Percentiles rank a stretch among this genome's conserved stretches.
phyloP scores from a whole-genome alignment of 30 jellyfish, hydroid and myxozoan species.

The Chironex yamaguchii region DNA sequence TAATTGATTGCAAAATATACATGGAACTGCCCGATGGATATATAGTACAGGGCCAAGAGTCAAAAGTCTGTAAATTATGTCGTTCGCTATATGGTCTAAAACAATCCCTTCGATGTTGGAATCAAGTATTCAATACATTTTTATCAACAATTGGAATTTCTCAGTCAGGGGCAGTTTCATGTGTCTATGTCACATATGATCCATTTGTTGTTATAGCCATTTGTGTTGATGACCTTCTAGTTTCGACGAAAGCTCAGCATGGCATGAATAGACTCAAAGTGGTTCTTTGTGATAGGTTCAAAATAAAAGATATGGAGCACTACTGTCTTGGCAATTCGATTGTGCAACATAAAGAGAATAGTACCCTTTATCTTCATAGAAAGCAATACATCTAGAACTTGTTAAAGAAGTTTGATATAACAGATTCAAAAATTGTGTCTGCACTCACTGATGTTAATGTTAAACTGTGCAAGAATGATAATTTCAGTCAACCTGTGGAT shows the following conservation, averaged over 20 bases:
- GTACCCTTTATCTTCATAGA: background rate
- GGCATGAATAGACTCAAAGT: background rate
- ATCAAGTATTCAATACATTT: background rate
- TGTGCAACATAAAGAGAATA: background rate
- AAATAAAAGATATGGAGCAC: slow-evolving; percentile 41
- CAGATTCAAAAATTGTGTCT: slow-evolving; percentile 2
- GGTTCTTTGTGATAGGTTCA: slow-evolving; percentile 6
- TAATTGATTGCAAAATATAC: slow-evolving; percentile 9
- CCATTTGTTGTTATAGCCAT: slow-evolving; percentile 3
- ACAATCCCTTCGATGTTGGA: slow-evolving; percentile 30
- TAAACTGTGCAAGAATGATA: slow-evolving; percentile 4
- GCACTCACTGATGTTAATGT: slow-evolving; percentile 26
- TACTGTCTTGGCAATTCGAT: slow-evolving; percentile 5
- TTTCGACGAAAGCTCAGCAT: background rate
- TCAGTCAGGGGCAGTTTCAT: slow-evolving; percentile 20
- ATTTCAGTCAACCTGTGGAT: slow-evolving; percentile 1
- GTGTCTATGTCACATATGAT: slow-evolving; percentile 4
- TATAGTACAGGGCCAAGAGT: background rate
- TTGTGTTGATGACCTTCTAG: slow-evolving; percentile 41
- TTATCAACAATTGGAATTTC: background rate
- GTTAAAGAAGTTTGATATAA: slow-evolving; percentile 5
- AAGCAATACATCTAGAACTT: background rate
- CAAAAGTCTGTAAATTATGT: slow-evolving; percentile 11
- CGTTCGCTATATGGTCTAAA: slow-evolving; percentile 42
- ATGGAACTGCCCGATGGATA: slow-evolving; percentile 12